phyloP scores from a whole-genome alignment of 2,888 invertebrate species.

The Corbicula japonica region DNA sequence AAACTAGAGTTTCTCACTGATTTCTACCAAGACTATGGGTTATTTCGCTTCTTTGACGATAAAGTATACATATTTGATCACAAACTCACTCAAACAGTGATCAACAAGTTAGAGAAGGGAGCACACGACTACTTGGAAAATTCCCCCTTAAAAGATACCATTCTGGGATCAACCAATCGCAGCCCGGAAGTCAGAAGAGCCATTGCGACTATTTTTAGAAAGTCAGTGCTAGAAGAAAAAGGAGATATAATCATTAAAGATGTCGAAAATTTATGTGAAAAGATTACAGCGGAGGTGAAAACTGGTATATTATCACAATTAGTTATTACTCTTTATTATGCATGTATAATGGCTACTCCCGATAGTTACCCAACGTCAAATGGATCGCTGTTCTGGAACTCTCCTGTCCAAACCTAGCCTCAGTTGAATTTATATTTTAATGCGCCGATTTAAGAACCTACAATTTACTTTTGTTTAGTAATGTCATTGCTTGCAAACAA shows the following conservation, averaged over 20 bases:
- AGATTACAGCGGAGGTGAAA: slow-evolving; percentile 47
- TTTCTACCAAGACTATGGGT: slow-evolving; percentile 65
- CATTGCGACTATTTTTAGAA: slow-evolving; percentile 72
- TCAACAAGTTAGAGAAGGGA: slow-evolving; percentile 74
- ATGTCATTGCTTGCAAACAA: too few species aligned
- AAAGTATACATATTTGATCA: slow-evolving; percentile 73
- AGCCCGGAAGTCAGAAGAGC: slow-evolving; percentile 73
- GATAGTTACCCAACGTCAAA: too few species aligned
- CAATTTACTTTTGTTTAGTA: too few species aligned
- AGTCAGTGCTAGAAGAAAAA: slow-evolving; percentile 68
- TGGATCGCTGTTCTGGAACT: too few species aligned
- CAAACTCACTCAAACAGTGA: slow-evolving; percentile 68
- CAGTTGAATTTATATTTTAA: too few species aligned
- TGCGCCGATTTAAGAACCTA: too few species aligned
- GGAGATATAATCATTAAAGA: slow-evolving; percentile 65
- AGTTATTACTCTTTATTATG: too few species aligned
- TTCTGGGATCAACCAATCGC: slow-evolving; percentile 69
- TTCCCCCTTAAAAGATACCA: slow-evolving; percentile 74
- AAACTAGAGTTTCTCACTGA: slow-evolving; percentile 72
- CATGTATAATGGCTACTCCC: too few species aligned
- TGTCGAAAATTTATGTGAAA: slow-evolving; percentile 68
- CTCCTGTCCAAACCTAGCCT: too few species aligned
- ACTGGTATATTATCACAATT: too few species aligned
- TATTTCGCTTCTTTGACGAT: slow-evolving; percentile 65
- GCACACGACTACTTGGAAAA: slow-evolving; percentile 70